Evolutionary conservation across 2,888 invertebrate genomes (phyloP).

Genomic region (Gymnosoma rotundatum): DNA sequence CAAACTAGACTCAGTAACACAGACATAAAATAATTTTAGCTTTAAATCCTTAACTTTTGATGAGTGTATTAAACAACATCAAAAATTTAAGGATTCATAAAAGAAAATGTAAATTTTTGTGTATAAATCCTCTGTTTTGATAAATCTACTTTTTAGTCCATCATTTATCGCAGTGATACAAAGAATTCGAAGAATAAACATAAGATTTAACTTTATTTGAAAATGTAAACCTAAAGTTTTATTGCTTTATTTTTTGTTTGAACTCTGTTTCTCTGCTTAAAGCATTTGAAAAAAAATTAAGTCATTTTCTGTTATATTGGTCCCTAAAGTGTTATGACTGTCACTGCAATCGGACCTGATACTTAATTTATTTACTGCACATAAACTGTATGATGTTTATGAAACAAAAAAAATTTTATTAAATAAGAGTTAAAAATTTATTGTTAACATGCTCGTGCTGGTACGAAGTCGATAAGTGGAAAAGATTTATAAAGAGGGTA

Average conservation of each 20-base stretch:
- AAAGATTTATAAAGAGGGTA: too few species aligned
- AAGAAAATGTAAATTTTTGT: background rate
- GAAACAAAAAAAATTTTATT: background rate
- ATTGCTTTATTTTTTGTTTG: too few species aligned
- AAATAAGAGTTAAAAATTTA: background rate
- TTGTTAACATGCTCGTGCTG: too few species aligned
- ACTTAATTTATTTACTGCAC: conserved; percentile 79
- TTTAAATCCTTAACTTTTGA: conserved; percentile 16
- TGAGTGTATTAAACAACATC: conserved; percentile 36
- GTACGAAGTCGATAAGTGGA: too few species aligned
- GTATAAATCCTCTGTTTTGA: background rate
- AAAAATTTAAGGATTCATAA: background rate
- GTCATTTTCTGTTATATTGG: conserved; percentile 76
- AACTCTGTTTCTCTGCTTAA: background rate
- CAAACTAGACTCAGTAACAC: conserved; percentile 24
- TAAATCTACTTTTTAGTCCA: conserved; percentile 6
- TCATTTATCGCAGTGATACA: conserved; percentile 53
- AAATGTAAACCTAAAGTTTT: conserved; percentile 5
- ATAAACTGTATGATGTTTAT: conserved; percentile 62
- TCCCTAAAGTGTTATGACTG: conserved; percentile 81
- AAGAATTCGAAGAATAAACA: conserved; percentile 17
- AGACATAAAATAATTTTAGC: conserved; percentile 29
- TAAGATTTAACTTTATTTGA: conserved; percentile 37
- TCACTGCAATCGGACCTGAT: conserved; percentile 80
- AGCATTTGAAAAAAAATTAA: background rate